Base-by-base conservation (phyloP, 2,797 vertebrate genomes). In the Acridotheres tristis region DNA sequence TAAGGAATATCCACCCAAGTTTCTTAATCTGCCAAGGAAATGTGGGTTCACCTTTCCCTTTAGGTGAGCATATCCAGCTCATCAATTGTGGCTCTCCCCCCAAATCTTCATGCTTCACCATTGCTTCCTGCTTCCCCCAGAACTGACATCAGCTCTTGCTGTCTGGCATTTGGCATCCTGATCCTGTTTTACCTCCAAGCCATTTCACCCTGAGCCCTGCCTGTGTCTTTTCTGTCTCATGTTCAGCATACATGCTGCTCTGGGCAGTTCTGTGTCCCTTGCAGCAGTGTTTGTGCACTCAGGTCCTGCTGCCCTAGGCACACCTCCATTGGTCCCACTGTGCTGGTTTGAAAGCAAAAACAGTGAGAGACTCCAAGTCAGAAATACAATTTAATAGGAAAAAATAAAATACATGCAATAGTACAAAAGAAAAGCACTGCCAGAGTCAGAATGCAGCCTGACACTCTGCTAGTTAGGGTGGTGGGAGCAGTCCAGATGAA, bases 281-380 rank as follows among this genome's bases (percentile, higher is more conserved):
- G 23, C 12, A 62, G 47, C 29, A 53, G 18, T 0, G 0, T 26
- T 42, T 14, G 40, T 10, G 11, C 2, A 0, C 0, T 4, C 54
- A 36, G 69, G 54, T 32, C 25, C 78, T 30, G 65, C 63, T 34
- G 54, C 43, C 53, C 36, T 16, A 29, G 36, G 43, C 36, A 4
- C 51, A 16, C 3, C 29, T 22, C 42, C 0, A 0, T 15, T 2
- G 13, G 18, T 23, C 34, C 36, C 26, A 4, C 0, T 50, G 12
- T 48, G 4, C 47, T 48, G 47, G 47, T 48, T 25, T 48, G 22
- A 48, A 48, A 48, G 47, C 22, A 48, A 48, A 48, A 48, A 22
- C 47, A 48, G 22, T 23, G 47, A 48, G 22, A 48, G 47, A 48
- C 22, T 48, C 22, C 13, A 25, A 48, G 47, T 48, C 22, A 48